A percentile compares a stretch with the other conserved stretches of the same genome.
These are phyloP conservation scores for Oligia fasciuncula DNA, from an alignment of 2,888 invertebrate species.

Conservation along the genomic window DNA sequence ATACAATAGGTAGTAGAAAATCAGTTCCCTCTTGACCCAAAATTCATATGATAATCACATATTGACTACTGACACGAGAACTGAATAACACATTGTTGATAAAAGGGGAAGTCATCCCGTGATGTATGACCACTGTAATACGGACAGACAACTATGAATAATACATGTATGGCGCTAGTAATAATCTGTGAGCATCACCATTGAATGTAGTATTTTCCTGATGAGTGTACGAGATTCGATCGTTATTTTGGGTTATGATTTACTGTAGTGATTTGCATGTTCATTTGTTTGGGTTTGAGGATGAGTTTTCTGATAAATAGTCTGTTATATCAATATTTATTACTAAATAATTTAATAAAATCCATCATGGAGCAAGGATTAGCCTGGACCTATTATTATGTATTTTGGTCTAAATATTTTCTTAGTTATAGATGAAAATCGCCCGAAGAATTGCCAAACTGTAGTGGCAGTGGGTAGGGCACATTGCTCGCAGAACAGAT, in stretches of 20 bases:
- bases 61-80: constrained; percentile 36
- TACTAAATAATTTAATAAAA: background rate
- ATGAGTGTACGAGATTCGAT: constrained; percentile 52
- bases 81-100: constrained; percentile 68
- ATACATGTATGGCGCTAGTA: constrained; percentile 81
- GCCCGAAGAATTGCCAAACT: too few species aligned
- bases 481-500: too few species aligned
- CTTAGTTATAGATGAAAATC: background rate
- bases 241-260: constrained; percentile 26
- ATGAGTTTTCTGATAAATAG: background rate
- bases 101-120: constrained; percentile 76
- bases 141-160: constrained; percentile 85
- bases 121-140: constrained; percentile 82
- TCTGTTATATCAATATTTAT: background rate
- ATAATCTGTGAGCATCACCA: constrained; percentile 81
- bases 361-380: background rate
- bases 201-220: constrained; percentile 76
- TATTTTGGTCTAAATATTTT: background rate
- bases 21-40: background rate
- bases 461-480: too few species aligned
- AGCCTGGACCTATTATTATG: background rate
- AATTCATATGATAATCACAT: constrained; percentile 20
- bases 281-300: constrained; percentile 12
- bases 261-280: constrained; percentile 19
- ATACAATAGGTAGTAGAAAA: background rate